phyloP scores from a whole-genome alignment of 2,797 vertebrate species.

The Serranus cabrilla region DNA sequence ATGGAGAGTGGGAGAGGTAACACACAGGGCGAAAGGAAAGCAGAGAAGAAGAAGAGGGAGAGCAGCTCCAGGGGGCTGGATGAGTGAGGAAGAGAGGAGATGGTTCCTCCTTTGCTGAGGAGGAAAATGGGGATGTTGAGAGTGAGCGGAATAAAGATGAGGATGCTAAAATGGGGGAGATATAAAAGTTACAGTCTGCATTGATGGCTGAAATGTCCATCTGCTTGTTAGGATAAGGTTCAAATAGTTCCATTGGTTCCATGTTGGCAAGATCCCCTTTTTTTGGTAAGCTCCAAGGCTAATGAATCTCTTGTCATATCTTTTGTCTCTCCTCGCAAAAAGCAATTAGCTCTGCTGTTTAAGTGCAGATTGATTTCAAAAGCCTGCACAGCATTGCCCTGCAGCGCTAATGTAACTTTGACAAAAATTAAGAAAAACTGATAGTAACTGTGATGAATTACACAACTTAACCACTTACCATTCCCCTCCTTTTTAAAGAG shows the following conservation, averaged over 20 bases:
- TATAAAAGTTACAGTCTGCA: neutral
- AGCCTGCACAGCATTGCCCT: neutral
- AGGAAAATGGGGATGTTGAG: conserved; percentile 4
- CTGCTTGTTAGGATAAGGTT: neutral
- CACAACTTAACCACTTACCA: neutral
- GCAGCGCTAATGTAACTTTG: conserved; percentile 6
- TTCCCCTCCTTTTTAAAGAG: too few relatives aligned
- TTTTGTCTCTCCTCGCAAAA: conserved; percentile 3
- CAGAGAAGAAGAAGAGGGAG: neutral
- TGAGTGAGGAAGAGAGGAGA: neutral
- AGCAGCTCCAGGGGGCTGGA: neutral
- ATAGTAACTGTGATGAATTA: conserved; percentile 19
- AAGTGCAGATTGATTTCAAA: conserved; percentile 13
- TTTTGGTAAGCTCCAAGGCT: neutral
- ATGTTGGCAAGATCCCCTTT: neutral
- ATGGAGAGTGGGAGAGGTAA: conserved; percentile 4
- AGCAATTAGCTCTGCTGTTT: conserved; percentile 9
- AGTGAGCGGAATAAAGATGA: neutral
- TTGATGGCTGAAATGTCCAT: neutral
- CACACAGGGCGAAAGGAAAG: neutral
- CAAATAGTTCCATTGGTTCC: neutral
- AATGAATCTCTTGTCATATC: conserved; percentile 15
- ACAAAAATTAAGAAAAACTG: conserved; percentile 11
- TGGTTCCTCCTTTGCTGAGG: conserved; percentile 3
- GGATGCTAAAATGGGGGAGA: neutral